Evolutionary conservation across 2,113 vertebrate species (phyloP), one percentile per base, ranked within the genome.

Genomic region (Menidia beryllina): DNA sequence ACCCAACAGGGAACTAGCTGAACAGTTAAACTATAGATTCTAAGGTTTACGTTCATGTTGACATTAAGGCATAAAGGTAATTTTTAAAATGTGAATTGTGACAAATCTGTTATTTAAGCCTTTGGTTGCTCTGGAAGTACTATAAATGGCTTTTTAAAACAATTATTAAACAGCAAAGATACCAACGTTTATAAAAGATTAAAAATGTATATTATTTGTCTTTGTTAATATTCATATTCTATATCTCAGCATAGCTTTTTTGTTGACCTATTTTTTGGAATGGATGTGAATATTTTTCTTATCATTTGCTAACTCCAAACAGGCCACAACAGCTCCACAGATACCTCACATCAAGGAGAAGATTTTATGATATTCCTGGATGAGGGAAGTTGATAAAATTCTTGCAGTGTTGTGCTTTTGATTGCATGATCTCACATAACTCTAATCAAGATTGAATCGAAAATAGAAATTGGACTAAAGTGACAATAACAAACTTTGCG

Each of bases 341-440:
- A 41, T 21, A 19, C 17, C 45, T 19, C 7, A 52, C 20, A 34
- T 39, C 27, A 48, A 36, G n/a, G 39, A 14, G 4, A 3, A 54
- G 50, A 55, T 23, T 1, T 0, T 4, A 21, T 14, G 19, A 49
- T 10, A 36, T 61, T 56, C 26, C 43, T 38, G 21, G 14, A 24
- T 54, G 43, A 7, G 26, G 9, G 68, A 51, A 67, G 19, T 1
- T 38, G 43, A 72, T 78, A 54, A 67, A 38, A 69, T 62, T 68
- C 20, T 45, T 26, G 17, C 19, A 0, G 24, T 43, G 10, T 27
- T 52, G 6, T 51, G 43, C 30, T 51, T 52, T 41, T 3, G 19
- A 51, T 25, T 25, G 24, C 50, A 24, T 0, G 19, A 51, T 17
- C 0, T 38, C 19, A 43, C 8, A 17, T 5, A 41, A 51, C n/a